Evolutionary conservation across 2,113 vertebrate genomes (phyloP).

Genomic region (Ifrita kowaldi): DNA sequence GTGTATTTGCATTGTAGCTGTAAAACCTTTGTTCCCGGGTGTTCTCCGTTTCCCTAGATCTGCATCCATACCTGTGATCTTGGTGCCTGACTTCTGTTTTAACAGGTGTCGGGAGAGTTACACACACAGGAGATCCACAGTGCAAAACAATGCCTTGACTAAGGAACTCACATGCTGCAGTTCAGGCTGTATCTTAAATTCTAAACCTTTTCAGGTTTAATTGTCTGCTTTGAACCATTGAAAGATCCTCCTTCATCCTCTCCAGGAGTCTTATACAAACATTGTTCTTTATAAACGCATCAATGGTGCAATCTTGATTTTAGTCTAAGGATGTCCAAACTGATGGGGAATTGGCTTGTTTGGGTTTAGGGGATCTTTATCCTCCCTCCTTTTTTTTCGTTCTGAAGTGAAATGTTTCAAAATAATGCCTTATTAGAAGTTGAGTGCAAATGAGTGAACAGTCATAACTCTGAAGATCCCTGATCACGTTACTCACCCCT

Average conservation of each 20-base stretch:
- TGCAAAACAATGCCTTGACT: background rate
- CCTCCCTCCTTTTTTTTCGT: background rate
- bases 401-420: background rate
- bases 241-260: background rate
- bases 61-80: background rate
- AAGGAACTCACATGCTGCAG: background rate
- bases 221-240: background rate
- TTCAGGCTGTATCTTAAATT: background rate
- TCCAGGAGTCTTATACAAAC: background rate
- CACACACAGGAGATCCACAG: background rate
- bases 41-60: background rate
- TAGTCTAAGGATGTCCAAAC: background rate
- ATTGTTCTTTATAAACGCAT: background rate
- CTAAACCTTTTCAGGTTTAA: background rate
- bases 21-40: background rate
- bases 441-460: background rate
- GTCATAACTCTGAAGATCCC: background rate
- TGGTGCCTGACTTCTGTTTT: background rate
- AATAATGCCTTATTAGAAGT: accelerated
- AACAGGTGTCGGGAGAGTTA: background rate
- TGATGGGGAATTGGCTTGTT: background rate
- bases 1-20: background rate
- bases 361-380: background rate
- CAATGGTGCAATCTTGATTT: background rate
- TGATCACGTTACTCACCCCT: background rate